These are phyloP conservation scores for Drosophila truncata DNA, from an alignment of 1,140 invertebrate species.

Conservation along the genomic window DNA sequence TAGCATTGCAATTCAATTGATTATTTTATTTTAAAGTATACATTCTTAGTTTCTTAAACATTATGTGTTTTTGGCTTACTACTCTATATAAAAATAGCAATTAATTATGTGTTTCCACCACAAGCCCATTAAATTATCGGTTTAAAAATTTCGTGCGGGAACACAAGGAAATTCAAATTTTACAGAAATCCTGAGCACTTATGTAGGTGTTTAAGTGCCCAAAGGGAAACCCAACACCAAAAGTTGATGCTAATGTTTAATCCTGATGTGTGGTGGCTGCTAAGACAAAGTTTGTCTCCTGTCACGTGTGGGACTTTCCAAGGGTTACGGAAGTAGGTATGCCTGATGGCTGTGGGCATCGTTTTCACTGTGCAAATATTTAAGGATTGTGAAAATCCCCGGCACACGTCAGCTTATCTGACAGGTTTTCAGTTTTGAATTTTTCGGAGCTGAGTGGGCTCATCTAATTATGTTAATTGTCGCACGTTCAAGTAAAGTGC, in stretches of 20 bases:
- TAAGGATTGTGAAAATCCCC: constrained; percentile 51
- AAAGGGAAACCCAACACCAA: constrained; percentile 31
- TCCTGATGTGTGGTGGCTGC: constrained; percentile 41
- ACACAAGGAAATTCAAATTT: constrained; percentile 27
- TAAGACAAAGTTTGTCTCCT: constrained; percentile 52
- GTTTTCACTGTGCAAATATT: constrained; percentile 61
- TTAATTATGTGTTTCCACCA: no score
- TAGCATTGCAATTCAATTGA: no score
- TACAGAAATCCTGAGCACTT: constrained; percentile 26
- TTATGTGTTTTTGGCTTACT: constrained; percentile 22
- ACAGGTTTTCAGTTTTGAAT: constrained; percentile 35
- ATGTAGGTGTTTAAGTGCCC: constrained; percentile 48
- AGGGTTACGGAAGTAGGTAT: constrained; percentile 4
- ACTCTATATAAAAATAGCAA: not conserved
- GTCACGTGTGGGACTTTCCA: constrained; percentile 45
- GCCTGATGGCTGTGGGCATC: constrained; percentile 20
- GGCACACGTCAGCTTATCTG: constrained; percentile 29
- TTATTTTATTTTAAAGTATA: constrained; percentile 34
- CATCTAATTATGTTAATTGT: constrained; percentile 67
- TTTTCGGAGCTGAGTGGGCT: constrained; percentile 26
- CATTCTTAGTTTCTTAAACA: constrained; percentile 42
- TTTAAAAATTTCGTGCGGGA: not conserved
- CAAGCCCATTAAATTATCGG: not conserved
- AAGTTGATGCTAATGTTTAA: constrained; percentile 42
- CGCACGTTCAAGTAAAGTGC: constrained; percentile 34